These are phyloP conservation scores for Zaprionus ghesquierei DNA, from an alignment of 1,140 invertebrate species.

Conservation along the genomic window DNA sequence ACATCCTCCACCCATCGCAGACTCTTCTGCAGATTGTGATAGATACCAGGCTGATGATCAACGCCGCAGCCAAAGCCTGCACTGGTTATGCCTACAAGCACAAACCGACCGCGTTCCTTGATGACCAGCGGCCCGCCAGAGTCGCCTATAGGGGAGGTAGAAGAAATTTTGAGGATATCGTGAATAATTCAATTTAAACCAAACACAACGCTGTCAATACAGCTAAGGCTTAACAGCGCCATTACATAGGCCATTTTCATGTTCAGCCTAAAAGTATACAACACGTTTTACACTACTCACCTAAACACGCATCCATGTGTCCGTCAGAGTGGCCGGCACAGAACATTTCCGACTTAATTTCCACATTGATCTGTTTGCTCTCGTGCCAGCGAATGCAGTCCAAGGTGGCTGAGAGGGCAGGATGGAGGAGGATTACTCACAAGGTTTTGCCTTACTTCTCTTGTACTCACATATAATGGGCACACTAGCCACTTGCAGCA, in stretches of 20 bases:
- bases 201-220: not conserved
- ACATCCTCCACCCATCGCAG: conserved; percentile 87
- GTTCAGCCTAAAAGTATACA: conserved; percentile 49
- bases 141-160: conserved; percentile 85
- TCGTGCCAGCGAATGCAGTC: conserved; percentile 91
- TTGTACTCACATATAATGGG: conserved; percentile 89
- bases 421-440: not conserved
- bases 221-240: conserved; percentile 11
- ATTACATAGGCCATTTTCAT: conserved; percentile 1
- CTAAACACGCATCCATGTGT: conserved; percentile 91
- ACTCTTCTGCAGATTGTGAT: conserved; percentile 89
- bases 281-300: conserved; percentile 75
- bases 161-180: not conserved
- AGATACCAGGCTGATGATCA: conserved; percentile 93
- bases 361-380: conserved; percentile 89
- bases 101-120: conserved; percentile 87
- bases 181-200: not conserved
- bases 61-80: conserved; percentile 93
- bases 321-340: conserved; percentile 93
- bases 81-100: conserved; percentile 92
- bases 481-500: conserved; percentile 90
- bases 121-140: conserved; percentile 91
- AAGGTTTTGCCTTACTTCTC: not conserved
- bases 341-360: conserved; percentile 89
- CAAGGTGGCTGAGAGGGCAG: conserved; percentile 83